Percentiles rank a stretch among this genome's conserved stretches.
phyloP scores from a whole-genome alignment of 2,113 vertebrate species.

The Antigone vipio region DNA sequence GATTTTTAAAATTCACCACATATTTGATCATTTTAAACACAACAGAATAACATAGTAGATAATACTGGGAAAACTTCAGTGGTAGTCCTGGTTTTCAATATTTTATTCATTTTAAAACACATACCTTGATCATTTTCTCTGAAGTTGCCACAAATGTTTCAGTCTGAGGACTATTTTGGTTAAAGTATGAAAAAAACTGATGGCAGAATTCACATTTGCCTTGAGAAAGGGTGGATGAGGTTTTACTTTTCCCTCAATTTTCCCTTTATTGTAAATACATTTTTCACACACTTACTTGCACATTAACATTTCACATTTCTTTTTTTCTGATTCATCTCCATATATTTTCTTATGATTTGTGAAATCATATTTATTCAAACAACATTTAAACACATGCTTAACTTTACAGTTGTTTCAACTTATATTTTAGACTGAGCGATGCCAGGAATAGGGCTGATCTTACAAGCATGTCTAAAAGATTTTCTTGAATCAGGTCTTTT shows the following conservation, averaged over 20 bases:
- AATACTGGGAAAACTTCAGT: neutral
- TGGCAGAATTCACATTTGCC: neutral
- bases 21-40: neutral
- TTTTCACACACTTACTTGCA: neutral
- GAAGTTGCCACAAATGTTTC: neutral
- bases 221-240: neutral
- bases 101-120: neutral
- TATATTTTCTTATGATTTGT: neutral
- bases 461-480: neutral
- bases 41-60: neutral
- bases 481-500: neutral
- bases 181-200: neutral
- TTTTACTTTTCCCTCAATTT: neutral
- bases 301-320: neutral
- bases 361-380: neutral
- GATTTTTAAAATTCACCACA: neutral
- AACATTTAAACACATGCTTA: conserved; percentile 25
- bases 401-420: neutral
- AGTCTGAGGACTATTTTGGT: neutral
- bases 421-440: neutral
- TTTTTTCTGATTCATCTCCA: neutral
- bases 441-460: neutral
- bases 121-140: neutral
- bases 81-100: neutral
- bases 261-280: neutral